Evolutionary conservation across 2,113 vertebrate genomes (phyloP).

Genomic region (Pavo muticus): DNA sequence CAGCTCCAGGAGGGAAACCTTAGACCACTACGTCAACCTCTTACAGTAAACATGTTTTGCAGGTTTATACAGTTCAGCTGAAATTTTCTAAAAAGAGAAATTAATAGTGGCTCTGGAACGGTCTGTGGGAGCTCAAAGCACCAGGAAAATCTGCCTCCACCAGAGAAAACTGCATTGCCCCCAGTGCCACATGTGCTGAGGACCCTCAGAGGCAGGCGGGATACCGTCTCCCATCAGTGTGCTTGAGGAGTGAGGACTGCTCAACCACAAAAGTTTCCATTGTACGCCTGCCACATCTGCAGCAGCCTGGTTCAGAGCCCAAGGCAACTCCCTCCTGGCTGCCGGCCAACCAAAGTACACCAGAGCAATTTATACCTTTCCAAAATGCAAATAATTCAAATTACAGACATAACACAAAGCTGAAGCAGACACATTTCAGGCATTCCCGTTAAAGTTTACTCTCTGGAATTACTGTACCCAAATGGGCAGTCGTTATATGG

Average conservation of each 20-base stretch:
- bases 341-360: conserved; percentile 67
- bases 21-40: conserved; percentile 87
- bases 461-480: conserved; percentile 67
- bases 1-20: conserved; percentile 91
- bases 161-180: conserved; percentile 42
- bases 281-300: conserved; percentile 88
- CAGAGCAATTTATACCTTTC: conserved; percentile 80
- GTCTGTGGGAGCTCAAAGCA: conserved; percentile 60
- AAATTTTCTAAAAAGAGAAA: conserved; percentile 32
- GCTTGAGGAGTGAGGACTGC: conserved; percentile 78
- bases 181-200: conserved; percentile 12
- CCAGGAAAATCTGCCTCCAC: conserved; percentile 46
- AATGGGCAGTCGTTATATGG: conserved; percentile 44
- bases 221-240: conserved; percentile 72
- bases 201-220: conserved; percentile 69
- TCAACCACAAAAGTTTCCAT: conserved; percentile 88
- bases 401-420: conserved; percentile 79
- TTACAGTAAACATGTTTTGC: conserved; percentile 93
- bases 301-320: conserved; percentile 81
- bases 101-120: conserved; percentile 27
- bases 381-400: conserved; percentile 81
- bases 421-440: conserved; percentile 79
- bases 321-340: conserved; percentile 77
- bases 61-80: conserved; percentile 73
- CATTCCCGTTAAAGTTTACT: conserved; percentile 77